Evolutionary conservation across 2,888 invertebrate genomes (phyloP).

Genomic region (Dastarcus helophoroides): DNA sequence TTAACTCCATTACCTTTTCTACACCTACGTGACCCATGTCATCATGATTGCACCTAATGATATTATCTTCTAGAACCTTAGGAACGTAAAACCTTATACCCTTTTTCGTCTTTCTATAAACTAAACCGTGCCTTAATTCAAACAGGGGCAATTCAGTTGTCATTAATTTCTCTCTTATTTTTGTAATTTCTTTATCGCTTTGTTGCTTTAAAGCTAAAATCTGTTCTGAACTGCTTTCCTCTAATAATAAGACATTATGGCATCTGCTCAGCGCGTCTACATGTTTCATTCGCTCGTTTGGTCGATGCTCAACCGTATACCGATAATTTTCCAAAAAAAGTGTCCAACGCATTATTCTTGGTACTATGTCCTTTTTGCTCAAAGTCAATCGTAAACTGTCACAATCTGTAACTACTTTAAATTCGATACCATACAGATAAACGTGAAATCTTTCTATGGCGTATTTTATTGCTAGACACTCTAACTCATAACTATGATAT

Average conservation of each 20-base stretch:
- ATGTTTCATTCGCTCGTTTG: conserved; percentile 19
- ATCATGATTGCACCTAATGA: conserved; percentile 15
- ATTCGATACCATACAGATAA: conserved; percentile 21
- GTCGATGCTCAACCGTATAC: conserved; percentile 16
- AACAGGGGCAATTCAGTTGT: conserved; percentile 10
- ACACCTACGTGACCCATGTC: conserved; percentile 22
- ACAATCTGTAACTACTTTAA: conserved; percentile 24
- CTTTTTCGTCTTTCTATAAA: conserved; percentile 15
- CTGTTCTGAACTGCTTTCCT: conserved; percentile 18
- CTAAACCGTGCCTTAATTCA: conserved; percentile 17
- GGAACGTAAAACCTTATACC: conserved; percentile 17
- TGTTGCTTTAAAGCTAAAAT: conserved; percentile 15
- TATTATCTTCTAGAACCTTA: conserved; percentile 12
- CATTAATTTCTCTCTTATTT: conserved; percentile 15
- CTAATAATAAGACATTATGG: conserved; percentile 16
- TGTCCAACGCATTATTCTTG: conserved; percentile 23
- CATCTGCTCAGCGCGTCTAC: conserved; percentile 23
- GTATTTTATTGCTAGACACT: conserved; percentile 21
- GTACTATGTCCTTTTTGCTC: conserved; percentile 22
- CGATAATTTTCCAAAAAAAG: conserved; percentile 17
- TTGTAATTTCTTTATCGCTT: conserved; percentile 15
- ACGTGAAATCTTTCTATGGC: conserved; percentile 20
- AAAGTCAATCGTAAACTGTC: conserved; percentile 20
- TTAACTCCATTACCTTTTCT: conserved; percentile 19
- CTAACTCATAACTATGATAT: conserved; percentile 28